Evolutionary conservation across 2,797 vertebrate species (phyloP).

Genomic region (Poeciliopsis presidionis): DNA sequence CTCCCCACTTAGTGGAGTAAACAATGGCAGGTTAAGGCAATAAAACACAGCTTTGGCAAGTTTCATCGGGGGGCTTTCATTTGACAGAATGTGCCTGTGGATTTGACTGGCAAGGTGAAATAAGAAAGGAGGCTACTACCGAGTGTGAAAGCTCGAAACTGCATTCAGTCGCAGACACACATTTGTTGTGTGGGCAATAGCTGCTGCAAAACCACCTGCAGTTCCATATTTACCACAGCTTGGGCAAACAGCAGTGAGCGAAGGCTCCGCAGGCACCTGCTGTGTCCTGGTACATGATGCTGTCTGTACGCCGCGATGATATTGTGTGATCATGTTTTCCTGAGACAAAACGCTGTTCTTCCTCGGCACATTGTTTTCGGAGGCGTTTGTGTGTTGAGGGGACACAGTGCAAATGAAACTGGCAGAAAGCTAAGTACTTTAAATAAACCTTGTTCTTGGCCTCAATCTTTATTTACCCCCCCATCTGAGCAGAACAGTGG

Average conservation of each 20-base stretch:
- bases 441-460: slow-evolving; percentile 51
- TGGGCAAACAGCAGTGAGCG: slow-evolving; percentile 63
- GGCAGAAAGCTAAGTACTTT: slow-evolving; percentile 55
- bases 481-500: slow-evolving; percentile 17
- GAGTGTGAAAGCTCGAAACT: slow-evolving; percentile 19
- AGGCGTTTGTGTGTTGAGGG: slow-evolving; percentile 19
- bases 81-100: slow-evolving; percentile 56
- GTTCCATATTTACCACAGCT: slow-evolving; percentile 69
- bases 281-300: slow-evolving; percentile 46
- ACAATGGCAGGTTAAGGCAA: slow-evolving; percentile 66
- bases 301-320: slow-evolving; percentile 47
- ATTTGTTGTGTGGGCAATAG: slow-evolving; percentile 64
- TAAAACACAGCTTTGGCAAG: slow-evolving; percentile 58
- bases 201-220: slow-evolving; percentile 65
- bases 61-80: slow-evolving; percentile 49
- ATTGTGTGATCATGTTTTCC: slow-evolving; percentile 55
- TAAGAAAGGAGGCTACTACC: slow-evolving; percentile 17
- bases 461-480: slow-evolving; percentile 37
- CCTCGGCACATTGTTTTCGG: slow-evolving; percentile 36
- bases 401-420: slow-evolving; percentile 44
- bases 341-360: slow-evolving; percentile 55
- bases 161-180: slow-evolving; percentile 34
- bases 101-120: slow-evolving; percentile 55
- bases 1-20: slow-evolving; percentile 59
- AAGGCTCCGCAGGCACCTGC: slow-evolving; percentile 56